Evolutionary conservation across 2,113 vertebrate species (phyloP), one percentile per base, ranked within the genome.

Genomic region (Puffinus mauretanicus): DNA sequence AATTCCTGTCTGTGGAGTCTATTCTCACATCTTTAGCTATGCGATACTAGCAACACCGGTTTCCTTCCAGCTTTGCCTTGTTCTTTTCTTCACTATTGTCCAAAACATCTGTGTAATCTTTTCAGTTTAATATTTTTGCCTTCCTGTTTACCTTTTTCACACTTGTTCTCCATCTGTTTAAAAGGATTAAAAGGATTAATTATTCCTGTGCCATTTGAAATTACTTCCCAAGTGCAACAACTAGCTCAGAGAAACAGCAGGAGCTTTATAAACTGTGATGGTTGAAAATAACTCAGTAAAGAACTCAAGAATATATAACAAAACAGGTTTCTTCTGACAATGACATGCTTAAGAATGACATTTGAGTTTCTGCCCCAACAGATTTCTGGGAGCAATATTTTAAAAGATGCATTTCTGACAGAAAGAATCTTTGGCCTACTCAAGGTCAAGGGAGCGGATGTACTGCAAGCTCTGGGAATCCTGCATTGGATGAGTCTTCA

Each of bases 81-180:
- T 46, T 82, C 16, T 66, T 94, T 80, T 64, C 42, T 77, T 76
- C 62, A 58, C 21, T 27, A 25, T 42, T 71, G 47, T 72, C 25
- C 18, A 46, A 82, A 93, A 58, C 42, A 54, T 29, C 75, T 42
- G 47, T 67, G 42, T 64, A 55, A 80, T 76, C 22, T 32, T 72
- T 83, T 51, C 38, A 73, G 13, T 55, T 25, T 38, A 73, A n/a
- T 77, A 77, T 67, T 83, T 76, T 44, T 30, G 21, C 25, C 32
- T 93, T 91, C 76, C 80, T 93, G 46, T 86, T 95, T 85, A 86
- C 42, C 47, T 87, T 90, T 81, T 93, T 46, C 44, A 77, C 38
- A 61, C n/a, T 88, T 82, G 16, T 81, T 69, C 49, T 84, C 15
- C 11, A 6, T 26, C 38, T 66, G 30, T 38, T 71, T 71, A 14